Percentiles rank a stretch among this genome's conserved stretches.
phyloP scores from a whole-genome alignment of 2,888 invertebrate genomes.

The Drosophila borborema region DNA sequence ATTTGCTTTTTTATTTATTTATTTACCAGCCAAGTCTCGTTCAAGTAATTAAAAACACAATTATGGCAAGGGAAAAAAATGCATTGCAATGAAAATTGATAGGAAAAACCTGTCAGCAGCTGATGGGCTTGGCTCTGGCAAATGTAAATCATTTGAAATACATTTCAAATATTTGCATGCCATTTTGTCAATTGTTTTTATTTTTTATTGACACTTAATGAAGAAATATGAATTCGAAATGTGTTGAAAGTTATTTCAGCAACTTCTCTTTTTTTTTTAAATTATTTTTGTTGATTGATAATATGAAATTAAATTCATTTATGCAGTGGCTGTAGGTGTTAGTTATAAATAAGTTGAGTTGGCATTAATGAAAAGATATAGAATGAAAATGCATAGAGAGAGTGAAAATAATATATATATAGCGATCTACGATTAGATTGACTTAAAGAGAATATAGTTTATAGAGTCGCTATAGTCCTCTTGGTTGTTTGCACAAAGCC shows the following conservation, averaged over 20 bases:
- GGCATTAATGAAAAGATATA: neutral
- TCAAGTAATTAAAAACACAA: conserved; percentile 12
- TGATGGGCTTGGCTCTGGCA: neutral
- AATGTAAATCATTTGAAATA: conserved; percentile 58
- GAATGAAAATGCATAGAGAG: no score
- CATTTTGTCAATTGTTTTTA: conserved; percentile 30
- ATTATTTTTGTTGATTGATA: neutral
- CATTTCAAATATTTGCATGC: conserved; percentile 29
- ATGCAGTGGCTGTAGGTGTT: neutral
- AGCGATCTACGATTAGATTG: no score
- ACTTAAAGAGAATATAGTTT: no score
- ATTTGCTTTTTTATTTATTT: neutral
- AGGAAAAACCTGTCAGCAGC: conserved; percentile 21
- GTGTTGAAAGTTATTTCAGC: conserved; percentile 7
- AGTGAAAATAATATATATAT: neutral
- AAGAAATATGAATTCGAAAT: conserved; percentile 38
- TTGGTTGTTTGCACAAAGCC: no score
- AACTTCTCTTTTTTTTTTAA: neutral
- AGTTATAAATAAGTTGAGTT: conserved; percentile 5
- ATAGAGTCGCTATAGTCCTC: no score
- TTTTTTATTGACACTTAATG: conserved; percentile 51
- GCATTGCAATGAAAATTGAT: conserved; percentile 23
- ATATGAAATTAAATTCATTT: conserved; percentile 5
- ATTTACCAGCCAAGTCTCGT: conserved; percentile 49
- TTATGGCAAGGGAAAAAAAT: neutral